Percentiles rank a stretch among this genome's conserved stretches.
phyloP scores from a whole-genome alignment of 2,797 vertebrate species.

The Ibycter americanus region DNA sequence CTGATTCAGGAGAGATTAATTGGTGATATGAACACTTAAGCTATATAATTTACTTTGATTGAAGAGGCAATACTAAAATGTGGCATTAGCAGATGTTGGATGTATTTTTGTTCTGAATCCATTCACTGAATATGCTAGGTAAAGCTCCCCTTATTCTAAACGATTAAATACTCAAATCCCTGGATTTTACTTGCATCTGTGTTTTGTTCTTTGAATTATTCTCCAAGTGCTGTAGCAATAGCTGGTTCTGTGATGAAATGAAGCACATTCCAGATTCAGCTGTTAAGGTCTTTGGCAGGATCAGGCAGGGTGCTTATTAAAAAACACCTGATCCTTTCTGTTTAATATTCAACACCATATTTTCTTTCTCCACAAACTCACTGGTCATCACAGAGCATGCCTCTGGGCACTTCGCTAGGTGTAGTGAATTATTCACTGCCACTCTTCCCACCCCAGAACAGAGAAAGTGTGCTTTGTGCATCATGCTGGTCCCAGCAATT shows the following conservation, averaged over 20 bases:
- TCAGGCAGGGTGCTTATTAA: neutral
- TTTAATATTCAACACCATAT: slow-evolving; percentile 36
- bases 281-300: neutral
- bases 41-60: slow-evolving; percentile 49
- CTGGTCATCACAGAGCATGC: slow-evolving; percentile 1
- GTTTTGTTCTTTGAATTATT: slow-evolving; percentile 32
- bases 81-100: slow-evolving; percentile 21
- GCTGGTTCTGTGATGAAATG: neutral
- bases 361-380: slow-evolving; percentile 8
- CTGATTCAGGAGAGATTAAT: slow-evolving; percentile 62
- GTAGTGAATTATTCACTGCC: slow-evolving; percentile 15
- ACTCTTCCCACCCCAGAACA: neutral
- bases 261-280: neutral
- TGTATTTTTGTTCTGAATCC: neutral
- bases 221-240: neutral
- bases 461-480: neutral
- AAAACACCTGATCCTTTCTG: slow-evolving; percentile 6
- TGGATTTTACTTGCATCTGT: slow-evolving; percentile 11
- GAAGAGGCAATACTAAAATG: slow-evolving; percentile 47
- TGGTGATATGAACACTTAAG: slow-evolving; percentile 51
- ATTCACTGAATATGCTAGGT: neutral
- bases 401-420: neutral
- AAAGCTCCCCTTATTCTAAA: neutral
- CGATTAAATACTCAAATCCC: neutral
- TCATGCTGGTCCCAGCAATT: neutral